Conservation (phyloP, 2,113 vertebrate genomes). For the Thamnophis sirtalis region DNA sequence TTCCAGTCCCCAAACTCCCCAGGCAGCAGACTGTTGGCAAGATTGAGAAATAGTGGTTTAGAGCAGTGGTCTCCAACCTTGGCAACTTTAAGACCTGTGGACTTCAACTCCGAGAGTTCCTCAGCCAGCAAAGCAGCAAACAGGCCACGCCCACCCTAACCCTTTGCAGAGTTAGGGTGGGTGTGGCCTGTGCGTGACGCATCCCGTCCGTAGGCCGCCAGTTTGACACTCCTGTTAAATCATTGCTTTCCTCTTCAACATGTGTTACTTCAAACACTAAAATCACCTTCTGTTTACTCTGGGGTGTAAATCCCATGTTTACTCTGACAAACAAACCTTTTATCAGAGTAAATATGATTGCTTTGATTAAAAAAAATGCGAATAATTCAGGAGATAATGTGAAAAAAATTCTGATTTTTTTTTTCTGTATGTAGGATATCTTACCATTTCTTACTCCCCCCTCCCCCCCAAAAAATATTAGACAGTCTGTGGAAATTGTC, state of each 20-base stretch:
- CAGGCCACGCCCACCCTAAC: too few relatives aligned
- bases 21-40: too few relatives aligned
- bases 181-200: too few relatives aligned
- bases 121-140: too few relatives aligned
- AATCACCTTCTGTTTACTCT: not conserved
- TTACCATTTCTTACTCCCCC: not conserved
- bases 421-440: not conserved
- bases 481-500: not conserved
- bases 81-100: too few relatives aligned
- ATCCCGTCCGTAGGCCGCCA: too few relatives aligned
- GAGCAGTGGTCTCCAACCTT: too few relatives aligned
- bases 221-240: too few relatives aligned
- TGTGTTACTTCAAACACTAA: not conserved
- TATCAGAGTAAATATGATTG: not conserved
- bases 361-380: not conserved
- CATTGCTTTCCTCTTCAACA: not conserved
- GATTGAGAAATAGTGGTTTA: not conserved
- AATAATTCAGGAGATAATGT: not conserved
- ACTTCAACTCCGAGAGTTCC: too few relatives aligned
- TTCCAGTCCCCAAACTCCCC: too few relatives aligned
- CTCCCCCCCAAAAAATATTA: not conserved
- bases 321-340: rapidly evolving
- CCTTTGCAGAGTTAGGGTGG: too few relatives aligned
- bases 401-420: not conserved
- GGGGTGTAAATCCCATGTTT: too few relatives aligned